Conservation (phyloP, 2,113 vertebrate genomes). For the Vulpes vulpes region DNA sequence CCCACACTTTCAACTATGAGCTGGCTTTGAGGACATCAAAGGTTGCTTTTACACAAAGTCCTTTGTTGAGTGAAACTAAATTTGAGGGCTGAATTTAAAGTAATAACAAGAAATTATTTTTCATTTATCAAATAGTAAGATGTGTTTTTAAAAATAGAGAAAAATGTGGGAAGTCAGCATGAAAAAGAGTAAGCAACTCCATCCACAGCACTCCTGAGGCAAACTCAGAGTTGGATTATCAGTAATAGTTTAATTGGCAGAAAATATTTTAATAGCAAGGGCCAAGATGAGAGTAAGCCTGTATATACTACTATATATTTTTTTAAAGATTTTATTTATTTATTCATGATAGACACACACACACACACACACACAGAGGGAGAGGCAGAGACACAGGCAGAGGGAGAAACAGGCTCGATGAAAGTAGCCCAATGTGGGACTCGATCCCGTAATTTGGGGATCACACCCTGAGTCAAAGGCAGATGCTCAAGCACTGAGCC, state of each 20-base stretch:
- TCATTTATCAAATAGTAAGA: constrained; percentile 8
- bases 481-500: no score
- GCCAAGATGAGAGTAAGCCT: not conserved
- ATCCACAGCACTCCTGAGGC: not conserved
- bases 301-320: no score
- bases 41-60: not conserved
- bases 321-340: no score
- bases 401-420: no score
- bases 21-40: constrained; percentile 18
- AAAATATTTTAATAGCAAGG: constrained; percentile 33
- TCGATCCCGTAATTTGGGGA: no score
- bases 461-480: no score
- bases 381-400: no score
- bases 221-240: not conserved
- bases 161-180: constrained; percentile 21
- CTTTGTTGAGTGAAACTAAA: constrained; percentile 36
- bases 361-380: no score
- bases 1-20: not conserved
- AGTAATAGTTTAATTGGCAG: not conserved
- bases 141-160: not conserved
- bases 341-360: no score
- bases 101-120: not conserved
- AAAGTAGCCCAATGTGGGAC: no score
- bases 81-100: constrained; percentile 7
- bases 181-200: not conserved